Base-by-base conservation (phyloP, 2,888 invertebrate genomes). In the Campoplex capitator region DNA sequence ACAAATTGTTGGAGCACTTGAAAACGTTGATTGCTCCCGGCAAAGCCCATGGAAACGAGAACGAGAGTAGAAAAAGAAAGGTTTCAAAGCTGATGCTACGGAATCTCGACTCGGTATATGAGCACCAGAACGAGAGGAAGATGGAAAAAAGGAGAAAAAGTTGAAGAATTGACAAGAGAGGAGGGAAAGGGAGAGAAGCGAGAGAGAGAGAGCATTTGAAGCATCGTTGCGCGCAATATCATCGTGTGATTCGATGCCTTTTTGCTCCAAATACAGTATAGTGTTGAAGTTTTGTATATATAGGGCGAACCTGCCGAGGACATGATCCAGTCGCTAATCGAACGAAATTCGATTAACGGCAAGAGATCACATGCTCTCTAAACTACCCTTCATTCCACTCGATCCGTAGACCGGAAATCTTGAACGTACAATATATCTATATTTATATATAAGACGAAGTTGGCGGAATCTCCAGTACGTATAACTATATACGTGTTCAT, bases 281-380 rank as follows among this genome's bases (percentile, higher is more conserved):
- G 48, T 62, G 38, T 58, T 48, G 79, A 70, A 54, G 18, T 71
- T 73, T 23, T 38, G 23, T 51, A 32, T 51, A 38, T 51, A 73
- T 48, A 74, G 48, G 2, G 45, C 18, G 48, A 75, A 68, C 67
- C 74, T 82, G 83, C 32, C 48, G 18, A 23, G 67, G 28, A 62
- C 68, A 68, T 58, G 71, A 73, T 58, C 51, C 58, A 54, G 71
- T 73, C 48, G 73, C 68, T 86, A 76, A 86, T 86, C 83, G 83
- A 83, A 86, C 18, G 32, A 77, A 48, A 80, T 86, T 83, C 86
- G 83, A 86, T 86, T 83, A 86, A 86, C 75, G 86, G 45, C 79
- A 83, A 80, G 78, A 79, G 80, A 81, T 84, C 83, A 62, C 83
- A 83, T 83, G 71, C 35, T 71, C 35, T 71, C 67, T 58, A 77